Base-by-base conservation (phyloP, 2,888 invertebrate species). In the Branchipolynoe longqiensis region DNA sequence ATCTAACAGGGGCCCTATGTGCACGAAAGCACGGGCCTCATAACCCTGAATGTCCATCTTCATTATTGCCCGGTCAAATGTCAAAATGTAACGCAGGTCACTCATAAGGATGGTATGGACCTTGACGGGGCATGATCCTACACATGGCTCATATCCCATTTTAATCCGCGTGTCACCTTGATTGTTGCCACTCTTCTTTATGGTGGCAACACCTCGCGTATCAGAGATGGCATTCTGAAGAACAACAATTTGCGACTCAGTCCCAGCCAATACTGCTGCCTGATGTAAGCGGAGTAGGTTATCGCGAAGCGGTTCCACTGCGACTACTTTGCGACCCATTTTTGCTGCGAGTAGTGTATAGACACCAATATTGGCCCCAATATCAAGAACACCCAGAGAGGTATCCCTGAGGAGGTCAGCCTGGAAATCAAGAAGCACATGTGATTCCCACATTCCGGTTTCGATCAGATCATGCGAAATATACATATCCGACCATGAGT, bases 331-430 rank as follows among this genome's bases (percentile, higher is more conserved):
- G 62, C 85, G 88, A 0, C 88, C 89, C 82, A 87, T 64, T n/a
- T 84, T 86, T 22, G 88, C 88, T 0, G 89, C 88, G 6, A 88
- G 22, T 38, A 89, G 69, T 14, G 85, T 84, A 84, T 89, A 89
- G 64, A 85, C 90, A 14, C 89, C 89, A n/a, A 89, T 87, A 82
- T 89, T 89, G 22, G 89, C 89, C 4, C 89, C 89, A 31, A 89
- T 12, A 78, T 89, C 89, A 33, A 89, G 58, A 14, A 89, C 59
- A 1, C 88, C 87, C 2, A 85, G n/a, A 36, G 48, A 56, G 25
- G 62, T 54, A 64, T 89, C 85, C n/a, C 82, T 36, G 8, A 33
- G 38, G 0, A 89, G 84, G 18, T 84, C 69, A 62, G 88, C 87
- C 14, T 62, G 84, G 33, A 88, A 84, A 73, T 89, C 88, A 14